Evolutionary conservation across 1,140 invertebrate species (phyloP), one percentile per base, ranked within the genome.

Genomic region (Drosophila sucinea): DNA sequence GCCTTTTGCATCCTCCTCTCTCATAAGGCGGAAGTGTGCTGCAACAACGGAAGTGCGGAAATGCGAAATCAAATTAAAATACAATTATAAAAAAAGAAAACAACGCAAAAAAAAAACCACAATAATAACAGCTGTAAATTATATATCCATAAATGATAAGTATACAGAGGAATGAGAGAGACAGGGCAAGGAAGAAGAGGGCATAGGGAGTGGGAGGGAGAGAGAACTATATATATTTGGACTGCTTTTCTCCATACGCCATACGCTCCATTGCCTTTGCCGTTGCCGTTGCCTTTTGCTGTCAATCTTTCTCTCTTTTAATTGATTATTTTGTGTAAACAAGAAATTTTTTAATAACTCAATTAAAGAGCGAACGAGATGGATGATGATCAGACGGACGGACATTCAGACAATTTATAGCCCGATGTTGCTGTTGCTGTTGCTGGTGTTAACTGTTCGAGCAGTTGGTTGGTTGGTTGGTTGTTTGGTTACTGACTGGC

Each of bases 301-400:
- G 40, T 41, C 40, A 41, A 41, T 25, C 23, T 27, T 8, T 51
- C 44, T 51, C 44, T 32, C 3, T 30, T 44, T 30, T 73, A 61
- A 60, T 70, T 70, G 76, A 67, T 67, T 62, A 68, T 70, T 68
- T 77, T 63, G 71, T 68, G 73, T 77, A 89, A 87, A 89, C 80
- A 77, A 83, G 84, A 35, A 57, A 35, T 74, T 77, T 77, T 87
- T 87, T 83, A 87, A 87, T 87, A 87, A 72, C 84, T 83, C 70
- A 78, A 87, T 89, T 77, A 83, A 77, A 58, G 25, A 51, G 54
- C 10, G 38, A 38, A 54, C 54, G n/a, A 67, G 47, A 55, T 60
- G 71, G 70, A 51, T 63, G 64, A 38, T 38, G 17, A 38, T 38
- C 35, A 17, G 17, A 17, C 10, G 44, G 3, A 17, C 6, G 44